Evolutionary conservation across 1,140 invertebrate genomes (phyloP).

Genomic region (Dendroctonus ponderosae): DNA sequence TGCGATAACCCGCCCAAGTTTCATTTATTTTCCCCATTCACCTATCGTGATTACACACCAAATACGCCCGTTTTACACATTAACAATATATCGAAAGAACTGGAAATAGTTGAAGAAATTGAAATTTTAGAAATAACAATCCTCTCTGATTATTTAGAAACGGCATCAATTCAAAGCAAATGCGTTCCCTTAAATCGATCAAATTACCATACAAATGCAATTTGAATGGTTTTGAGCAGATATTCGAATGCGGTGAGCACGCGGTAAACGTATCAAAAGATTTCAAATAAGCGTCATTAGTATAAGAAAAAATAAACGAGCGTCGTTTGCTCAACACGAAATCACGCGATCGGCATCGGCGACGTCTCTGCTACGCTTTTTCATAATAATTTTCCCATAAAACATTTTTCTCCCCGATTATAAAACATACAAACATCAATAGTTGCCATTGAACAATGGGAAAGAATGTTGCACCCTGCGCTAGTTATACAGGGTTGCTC

Average conservation of each 20-base stretch:
- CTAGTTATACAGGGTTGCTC: too few species aligned
- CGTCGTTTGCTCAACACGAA: slow-evolving; percentile 18
- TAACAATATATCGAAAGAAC: too few species aligned
- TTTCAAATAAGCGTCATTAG: slow-evolving; percentile 30
- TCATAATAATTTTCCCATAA: slow-evolving; percentile 23
- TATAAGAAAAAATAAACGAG: slow-evolving; percentile 20
- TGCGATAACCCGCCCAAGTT: slow-evolving; percentile 20
- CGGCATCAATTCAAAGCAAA: too few species aligned
- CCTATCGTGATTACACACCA: neutral
- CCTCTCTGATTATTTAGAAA: too few species aligned
- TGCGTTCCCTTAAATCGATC: neutral
- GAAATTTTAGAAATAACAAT: too few species aligned
- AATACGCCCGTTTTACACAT: too few species aligned
- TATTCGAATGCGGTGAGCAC: neutral
- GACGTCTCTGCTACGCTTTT: slow-evolving; percentile 21
- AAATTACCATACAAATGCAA: slow-evolving; percentile 1
- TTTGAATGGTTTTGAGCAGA: neutral
- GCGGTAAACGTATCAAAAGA: slow-evolving; percentile 25
- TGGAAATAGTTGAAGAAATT: too few species aligned
- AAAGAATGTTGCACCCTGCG: too few species aligned
- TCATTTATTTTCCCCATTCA: slow-evolving; percentile 5
- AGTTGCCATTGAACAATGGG: too few species aligned
- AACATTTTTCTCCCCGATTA: slow-evolving; percentile 2
- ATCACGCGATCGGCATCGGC: slow-evolving; percentile 26
- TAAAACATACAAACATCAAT: neutral